Evolutionary conservation across 1,140 invertebrate species (phyloP).

Genomic region (Rhopalosiphum maidis): DNA sequence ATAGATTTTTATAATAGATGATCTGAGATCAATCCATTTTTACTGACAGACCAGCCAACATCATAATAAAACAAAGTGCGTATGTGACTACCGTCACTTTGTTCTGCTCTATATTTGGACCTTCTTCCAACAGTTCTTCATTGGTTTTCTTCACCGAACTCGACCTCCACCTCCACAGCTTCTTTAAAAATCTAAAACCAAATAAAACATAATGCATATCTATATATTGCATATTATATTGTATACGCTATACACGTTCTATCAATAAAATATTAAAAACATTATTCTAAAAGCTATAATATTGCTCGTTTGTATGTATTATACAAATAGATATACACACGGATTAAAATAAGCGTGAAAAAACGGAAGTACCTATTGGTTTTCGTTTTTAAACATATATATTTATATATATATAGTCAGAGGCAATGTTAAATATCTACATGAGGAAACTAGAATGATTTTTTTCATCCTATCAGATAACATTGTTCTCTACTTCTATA

Average conservation of each 20-base stretch:
- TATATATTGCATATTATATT: not conserved
- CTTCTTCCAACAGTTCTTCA: conserved; percentile 23
- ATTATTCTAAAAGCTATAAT: too few species aligned
- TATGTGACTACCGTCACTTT: conserved; percentile 34
- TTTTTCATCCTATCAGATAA: not conserved
- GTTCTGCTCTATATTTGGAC: not conserved
- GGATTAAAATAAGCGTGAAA: too few species aligned
- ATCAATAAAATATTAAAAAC: too few species aligned
- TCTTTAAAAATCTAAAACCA: conserved; percentile 47
- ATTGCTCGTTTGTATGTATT: too few species aligned
- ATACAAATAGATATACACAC: too few species aligned
- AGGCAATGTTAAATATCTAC: not conserved
- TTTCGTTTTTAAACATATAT: too few species aligned
- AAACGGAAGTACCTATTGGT: too few species aligned
- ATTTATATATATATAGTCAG: too few species aligned
- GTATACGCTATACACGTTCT: not conserved
- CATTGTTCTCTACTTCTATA: not conserved
- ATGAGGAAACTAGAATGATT: not conserved
- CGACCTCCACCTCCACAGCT: conserved; percentile 30
- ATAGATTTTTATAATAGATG: not conserved
- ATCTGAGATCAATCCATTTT: conserved; percentile 13
- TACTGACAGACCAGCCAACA: conserved; percentile 42
- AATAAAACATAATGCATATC: not conserved
- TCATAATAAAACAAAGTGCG: conserved; percentile 50
- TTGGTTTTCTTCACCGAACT: not conserved